These are phyloP conservation scores for Danio kyathit DNA, from an alignment of 2,797 vertebrate genomes.

Conservation along the genomic window DNA sequence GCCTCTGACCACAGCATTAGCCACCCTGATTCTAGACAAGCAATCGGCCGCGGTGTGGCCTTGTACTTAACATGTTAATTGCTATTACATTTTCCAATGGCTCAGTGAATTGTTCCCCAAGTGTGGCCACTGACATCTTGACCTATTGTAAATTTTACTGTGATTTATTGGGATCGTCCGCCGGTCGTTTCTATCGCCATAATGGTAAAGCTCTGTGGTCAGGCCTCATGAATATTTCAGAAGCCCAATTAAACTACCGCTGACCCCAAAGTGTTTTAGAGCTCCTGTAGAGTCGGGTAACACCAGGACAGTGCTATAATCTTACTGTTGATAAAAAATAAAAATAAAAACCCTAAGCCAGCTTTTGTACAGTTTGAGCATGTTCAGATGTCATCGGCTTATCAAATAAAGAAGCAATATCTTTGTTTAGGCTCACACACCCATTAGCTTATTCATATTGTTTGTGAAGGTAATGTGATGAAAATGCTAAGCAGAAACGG, in stretches of 20 bases:
- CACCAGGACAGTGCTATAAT: constrained; percentile 38
- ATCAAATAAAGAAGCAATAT: constrained; percentile 30
- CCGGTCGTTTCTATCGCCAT: constrained; percentile 41
- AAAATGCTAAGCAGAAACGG: constrained; percentile 55
- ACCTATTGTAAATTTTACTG: constrained; percentile 61
- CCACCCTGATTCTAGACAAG: constrained; percentile 27
- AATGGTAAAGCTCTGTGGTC: constrained; percentile 47
- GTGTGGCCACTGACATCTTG: constrained; percentile 61
- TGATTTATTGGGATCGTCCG: constrained; percentile 64
- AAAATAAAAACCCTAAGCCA: constrained; percentile 15
- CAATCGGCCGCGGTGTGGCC: constrained; percentile 32
- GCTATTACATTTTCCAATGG: constrained; percentile 60
- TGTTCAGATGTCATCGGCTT: constrained; percentile 38
- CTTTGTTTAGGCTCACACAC: constrained; percentile 41
- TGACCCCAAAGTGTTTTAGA: constrained; percentile 47
- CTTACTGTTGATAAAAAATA: constrained; percentile 5
- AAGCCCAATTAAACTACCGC: constrained; percentile 62
- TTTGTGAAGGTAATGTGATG: constrained; percentile 53
- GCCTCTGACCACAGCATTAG: constrained; percentile 46
- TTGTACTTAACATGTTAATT: constrained; percentile 64
- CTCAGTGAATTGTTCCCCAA: constrained; percentile 62
- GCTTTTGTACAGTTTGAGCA: background rate
- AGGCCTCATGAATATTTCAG: constrained; percentile 66
- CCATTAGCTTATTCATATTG: constrained; percentile 41
- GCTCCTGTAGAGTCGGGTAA: constrained; percentile 35